Evolutionary conservation across 2,113 vertebrate genomes (phyloP), one percentile per base, ranked within the genome.

Genomic region (Notothenia rossii): DNA sequence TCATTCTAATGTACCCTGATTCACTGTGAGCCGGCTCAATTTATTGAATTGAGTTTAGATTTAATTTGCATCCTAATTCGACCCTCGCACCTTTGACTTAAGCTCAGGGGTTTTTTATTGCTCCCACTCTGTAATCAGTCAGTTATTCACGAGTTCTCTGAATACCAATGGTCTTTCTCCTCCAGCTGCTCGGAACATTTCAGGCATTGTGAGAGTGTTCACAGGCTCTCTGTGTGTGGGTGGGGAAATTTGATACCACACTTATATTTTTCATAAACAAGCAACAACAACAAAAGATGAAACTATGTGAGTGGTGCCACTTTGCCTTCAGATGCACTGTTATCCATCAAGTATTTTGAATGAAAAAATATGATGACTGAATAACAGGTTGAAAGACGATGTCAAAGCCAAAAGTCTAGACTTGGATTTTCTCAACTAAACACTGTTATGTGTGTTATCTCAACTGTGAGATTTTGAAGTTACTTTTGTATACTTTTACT

Each of bases 1-100:
- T 64, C 70, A 71, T 59, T 77, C 22, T 81, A 64, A 76, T 75
- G 51, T 45, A 66, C 33, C 50, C 25, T 77, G 77, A 86, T 77
- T 53, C 68, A 65, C 70, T 78, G 68, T 85, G 75, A 75, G 61
- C 4, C 4, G 40, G 18, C 75, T 88, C 58, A 64, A 79, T 83
- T 63, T 85, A 87, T 83, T 75, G 79, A 85, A 82, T 75, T 66
- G 51, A 80, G 72, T 81, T 79, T 79, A 75, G 61, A 63, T 90
- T 88, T 73, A 77, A 90, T 88, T 87, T 87, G 82, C 86, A 86
- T 88, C 66, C 72, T 82, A 85, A 86, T 88, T 80, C 76, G 81
- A 87, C 84, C 83, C 70, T 14, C 54, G 46, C 59, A 84, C 67
- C 73, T 79, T 78, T 51, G 83, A 69, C 69, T 49, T 25, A 86